Evolutionary conservation across 2,888 invertebrate genomes (phyloP), one percentile per base, ranked within the genome.

Genomic region (Heliconius aoede): DNA sequence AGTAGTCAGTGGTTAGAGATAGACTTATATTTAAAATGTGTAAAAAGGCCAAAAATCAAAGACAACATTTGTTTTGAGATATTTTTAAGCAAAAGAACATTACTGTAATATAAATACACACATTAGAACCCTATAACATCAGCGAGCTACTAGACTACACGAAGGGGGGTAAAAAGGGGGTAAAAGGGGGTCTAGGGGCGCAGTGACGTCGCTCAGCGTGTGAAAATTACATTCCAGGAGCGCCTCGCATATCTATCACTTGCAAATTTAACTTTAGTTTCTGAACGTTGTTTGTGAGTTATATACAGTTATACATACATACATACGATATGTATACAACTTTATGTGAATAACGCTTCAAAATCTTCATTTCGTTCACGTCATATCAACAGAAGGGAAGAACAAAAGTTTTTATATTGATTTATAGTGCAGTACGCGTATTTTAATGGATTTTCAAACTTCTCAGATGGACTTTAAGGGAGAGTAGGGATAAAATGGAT

Each of bases 181-280:
- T 69, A 15, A 32, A 46, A 15, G 67, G 84, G 83, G 80, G 81
- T 81, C 83, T 81, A 85, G 86, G 85, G 86, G 81, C 82, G 82
- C 87, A 87, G 89, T 88, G 91, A 91, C 92, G 91, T 91, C 90
- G 90, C 89, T 89, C 87, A 89, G 91, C 91, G 93, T 91, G 94
- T 91, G 93, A 93, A 94, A 93, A 94, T 95, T 95, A 95, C 94
- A 95, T 95, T 95, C 94, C 94, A 88, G 84, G 92, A 89, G 91
- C 87, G 92, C 91, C 90, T 90, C 90, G 93, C 94, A 92, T 94
- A 94, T 95, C 94, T 95, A 95, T 95, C 94, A 95, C 94, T 91
- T 87, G 92, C 91, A 93, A 94, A 94, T 95, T 95, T 92, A 94
- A 94, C 94, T 94, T 93, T 90, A 94, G 93, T 91, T 91, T 90